phyloP scores from a whole-genome alignment of 2,888 invertebrate genomes.

The Trilocha varians region DNA sequence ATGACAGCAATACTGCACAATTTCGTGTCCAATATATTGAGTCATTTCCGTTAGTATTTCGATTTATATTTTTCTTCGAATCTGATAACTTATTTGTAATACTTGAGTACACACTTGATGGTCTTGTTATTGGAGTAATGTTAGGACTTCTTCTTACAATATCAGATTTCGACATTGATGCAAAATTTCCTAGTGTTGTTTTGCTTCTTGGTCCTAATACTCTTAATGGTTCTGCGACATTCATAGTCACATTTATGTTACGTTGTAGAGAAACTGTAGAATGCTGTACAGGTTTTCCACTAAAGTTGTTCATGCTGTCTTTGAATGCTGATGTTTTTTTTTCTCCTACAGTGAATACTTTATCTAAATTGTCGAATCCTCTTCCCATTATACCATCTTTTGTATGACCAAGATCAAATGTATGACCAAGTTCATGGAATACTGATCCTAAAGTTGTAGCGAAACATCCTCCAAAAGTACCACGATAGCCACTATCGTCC shows the following conservation, averaged over 20 bases:
- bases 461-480: conserved; percentile 89
- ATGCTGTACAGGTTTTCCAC: conserved; percentile 75
- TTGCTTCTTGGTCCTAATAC: conserved; percentile 68
- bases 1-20: conserved; percentile 77
- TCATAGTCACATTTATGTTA: conserved; percentile 76
- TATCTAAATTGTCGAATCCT: conserved; percentile 88
- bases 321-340: conserved; percentile 53
- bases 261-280: conserved; percentile 74
- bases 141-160: conserved; percentile 63
- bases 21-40: conserved; percentile 76
- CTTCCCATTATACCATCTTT: conserved; percentile 93
- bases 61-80: conserved; percentile 55
- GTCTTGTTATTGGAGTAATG: conserved; percentile 67
- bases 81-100: conserved; percentile 60
- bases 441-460: conserved; percentile 93
- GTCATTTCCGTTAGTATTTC: conserved; percentile 57
- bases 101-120: conserved; percentile 64
- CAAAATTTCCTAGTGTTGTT: conserved; percentile 67
- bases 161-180: conserved; percentile 60
- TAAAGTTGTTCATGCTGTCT: conserved; percentile 73
- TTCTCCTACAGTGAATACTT: conserved; percentile 80
- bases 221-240: conserved; percentile 69
- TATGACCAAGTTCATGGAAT: conserved; percentile 94
- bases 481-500: conserved; percentile 94
- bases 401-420: conserved; percentile 94